Evolutionary conservation across 2,797 vertebrate genomes (phyloP).

Genomic region (Platyrinchus mystaceus): DNA sequence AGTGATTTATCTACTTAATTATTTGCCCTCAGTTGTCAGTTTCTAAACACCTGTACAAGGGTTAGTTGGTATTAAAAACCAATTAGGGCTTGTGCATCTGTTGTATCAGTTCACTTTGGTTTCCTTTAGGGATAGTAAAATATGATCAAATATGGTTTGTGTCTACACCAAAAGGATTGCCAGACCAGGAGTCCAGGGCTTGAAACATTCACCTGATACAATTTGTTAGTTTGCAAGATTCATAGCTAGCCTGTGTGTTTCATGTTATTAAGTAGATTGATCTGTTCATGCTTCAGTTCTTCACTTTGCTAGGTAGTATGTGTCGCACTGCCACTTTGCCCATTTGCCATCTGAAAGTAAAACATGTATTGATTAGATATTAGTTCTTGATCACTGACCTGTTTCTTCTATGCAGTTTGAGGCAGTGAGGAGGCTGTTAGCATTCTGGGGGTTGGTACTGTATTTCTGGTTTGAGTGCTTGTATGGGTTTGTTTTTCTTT

Average conservation of each 20-base stretch:
- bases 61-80: neutral
- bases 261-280: neutral
- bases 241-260: neutral
- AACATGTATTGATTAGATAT: neutral
- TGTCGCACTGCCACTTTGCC: neutral
- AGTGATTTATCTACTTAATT: neutral
- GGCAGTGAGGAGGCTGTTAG: neutral
- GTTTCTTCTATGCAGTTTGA: neutral
- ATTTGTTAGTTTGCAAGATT: neutral
- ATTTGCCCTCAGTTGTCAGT: neutral
- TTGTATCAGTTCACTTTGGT: neutral
- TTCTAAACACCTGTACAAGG: neutral
- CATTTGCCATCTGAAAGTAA: neutral
- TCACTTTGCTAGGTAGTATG: rapidly evolving
- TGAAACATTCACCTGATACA: neutral
- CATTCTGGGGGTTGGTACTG: neutral
- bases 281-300: neutral
- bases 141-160: neutral
- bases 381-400: neutral
- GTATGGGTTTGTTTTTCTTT: neutral
- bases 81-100: neutral
- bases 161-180: neutral
- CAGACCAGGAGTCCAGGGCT: neutral
- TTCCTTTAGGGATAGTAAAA: neutral
- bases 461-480: neutral